Base-by-base conservation (phyloP, 2,113 vertebrate species). In the Pseudopodoces humilis region DNA sequence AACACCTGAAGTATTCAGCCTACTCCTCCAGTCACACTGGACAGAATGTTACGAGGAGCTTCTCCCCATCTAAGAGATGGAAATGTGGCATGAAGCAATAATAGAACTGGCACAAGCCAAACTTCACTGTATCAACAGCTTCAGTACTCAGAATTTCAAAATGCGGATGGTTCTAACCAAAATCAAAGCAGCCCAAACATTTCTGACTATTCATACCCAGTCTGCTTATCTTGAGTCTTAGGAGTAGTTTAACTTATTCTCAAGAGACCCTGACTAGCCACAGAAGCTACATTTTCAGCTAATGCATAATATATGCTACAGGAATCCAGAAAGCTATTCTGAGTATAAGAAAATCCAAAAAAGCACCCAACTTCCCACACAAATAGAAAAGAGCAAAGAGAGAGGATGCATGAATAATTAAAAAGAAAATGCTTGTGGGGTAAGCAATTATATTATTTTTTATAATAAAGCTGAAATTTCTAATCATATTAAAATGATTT, bases 391-490 rank as follows among this genome's bases (percentile, higher is more conserved):
- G 37, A 95, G 68, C 37, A 81, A 90, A 77, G 80, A 83, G 46
- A 79, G 69, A 91, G 23, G 63, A 83, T 78, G 28, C 44, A 97
- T 95, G 41, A 95, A 97, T 97, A 95, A 97, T 96, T 93, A 81
- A 95, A 87, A 77, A 28, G 21, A 94, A 96, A 97, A 89, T 91
- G 92, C 70, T 95, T 93, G 37, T 84, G 56, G 80, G 79, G 16
- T 93, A 95, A 96, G 83, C 35, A 95, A 47, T 83, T 83, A 63
- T 52, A 70, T 76, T 92, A 91, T 91, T 86, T 90, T 92, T 86
- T 71, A 82, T 82, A 93, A 94, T 85, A 88, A 96, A 92, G 22
- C 65, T 94, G 79, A 95, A 86, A 35, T 58, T 96, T 88, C 56
- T 87, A 89, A 89, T 84, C 13, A 83, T 91, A 89, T 94, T 92